Evolutionary conservation across 2,113 vertebrate genomes (phyloP).

Genomic region (Pipra filicauda): DNA sequence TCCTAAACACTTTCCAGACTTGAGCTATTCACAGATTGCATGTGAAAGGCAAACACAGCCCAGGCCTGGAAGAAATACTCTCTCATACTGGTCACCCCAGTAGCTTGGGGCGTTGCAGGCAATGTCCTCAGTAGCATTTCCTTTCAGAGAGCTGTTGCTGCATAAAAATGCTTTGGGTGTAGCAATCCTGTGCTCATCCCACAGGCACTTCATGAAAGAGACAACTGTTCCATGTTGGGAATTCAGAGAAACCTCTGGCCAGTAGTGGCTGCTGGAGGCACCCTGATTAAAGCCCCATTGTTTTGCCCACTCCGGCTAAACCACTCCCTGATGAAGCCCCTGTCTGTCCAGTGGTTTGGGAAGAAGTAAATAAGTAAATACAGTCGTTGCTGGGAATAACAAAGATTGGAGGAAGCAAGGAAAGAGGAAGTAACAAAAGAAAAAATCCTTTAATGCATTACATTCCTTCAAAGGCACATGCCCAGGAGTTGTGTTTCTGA

Average conservation of each 20-base stretch:
- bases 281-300: constrained; percentile 59
- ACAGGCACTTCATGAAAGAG: constrained; percentile 56
- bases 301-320: constrained; percentile 27
- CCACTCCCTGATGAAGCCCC: not conserved
- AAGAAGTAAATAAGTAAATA: constrained; percentile 31
- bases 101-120: not conserved
- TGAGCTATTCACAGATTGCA: not conserved
- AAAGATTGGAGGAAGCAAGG: not conserved
- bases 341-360: constrained; percentile 7
- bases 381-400: not conserved
- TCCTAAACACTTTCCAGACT: constrained; percentile 48
- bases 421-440: constrained; percentile 22
- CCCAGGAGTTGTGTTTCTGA: constrained; percentile 6
- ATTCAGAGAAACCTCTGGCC: constrained; percentile 44
- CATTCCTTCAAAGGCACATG: constrained; percentile 7
- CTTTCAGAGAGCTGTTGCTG: constrained; percentile 17
- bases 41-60: constrained; percentile 20
- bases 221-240: constrained; percentile 56
- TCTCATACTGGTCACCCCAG: constrained; percentile 26
- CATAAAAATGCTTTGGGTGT: constrained; percentile 50
- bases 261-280: constrained; percentile 12
- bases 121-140: not conserved
- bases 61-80: constrained; percentile 41
- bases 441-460: not conserved
- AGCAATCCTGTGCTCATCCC: constrained; percentile 52